phyloP scores from a whole-genome alignment of 2,113 vertebrate species.

The Taxidea taxus region DNA sequence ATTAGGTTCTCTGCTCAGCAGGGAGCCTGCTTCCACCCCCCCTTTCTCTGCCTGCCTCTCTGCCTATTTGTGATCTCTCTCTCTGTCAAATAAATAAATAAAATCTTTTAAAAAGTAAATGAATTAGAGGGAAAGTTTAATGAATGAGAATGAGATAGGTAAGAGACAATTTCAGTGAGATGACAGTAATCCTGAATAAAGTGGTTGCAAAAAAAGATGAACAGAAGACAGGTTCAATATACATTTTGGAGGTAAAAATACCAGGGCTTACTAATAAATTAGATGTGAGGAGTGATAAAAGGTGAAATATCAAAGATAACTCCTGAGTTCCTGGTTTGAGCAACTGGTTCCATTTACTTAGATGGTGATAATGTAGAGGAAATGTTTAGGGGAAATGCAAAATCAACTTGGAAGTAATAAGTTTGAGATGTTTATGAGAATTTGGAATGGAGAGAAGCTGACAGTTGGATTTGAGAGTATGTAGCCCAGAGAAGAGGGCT shows the following conservation, averaged over 20 bases:
- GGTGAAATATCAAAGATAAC: neutral
- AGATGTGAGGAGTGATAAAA: neutral
- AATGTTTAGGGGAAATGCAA: neutral
- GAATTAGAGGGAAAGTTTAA: neutral
- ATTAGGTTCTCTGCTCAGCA: too few relatives aligned
- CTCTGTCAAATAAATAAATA: too few relatives aligned
- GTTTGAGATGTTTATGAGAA: neutral
- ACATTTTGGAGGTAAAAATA: neutral
- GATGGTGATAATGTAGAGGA: neutral
- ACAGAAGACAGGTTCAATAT: neutral
- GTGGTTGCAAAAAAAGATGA: neutral
- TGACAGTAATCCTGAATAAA: neutral
- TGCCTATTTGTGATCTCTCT: too few relatives aligned
- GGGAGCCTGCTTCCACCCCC: too few relatives aligned
- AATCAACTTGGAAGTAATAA: neutral
- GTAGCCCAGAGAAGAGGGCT: neutral
- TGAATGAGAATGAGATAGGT: neutral
- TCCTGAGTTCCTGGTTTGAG: conserved; percentile 14
- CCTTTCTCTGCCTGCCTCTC: too few relatives aligned
- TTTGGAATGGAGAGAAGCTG: neutral
- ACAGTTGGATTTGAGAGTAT: neutral
- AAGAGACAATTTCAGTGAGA: neutral
- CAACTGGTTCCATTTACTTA: neutral
- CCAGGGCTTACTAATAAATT: neutral
- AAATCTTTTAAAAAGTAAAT: neutral